phyloP scores from a whole-genome alignment of 1,140 invertebrate species.

The Coenobita brevimanus region DNA sequence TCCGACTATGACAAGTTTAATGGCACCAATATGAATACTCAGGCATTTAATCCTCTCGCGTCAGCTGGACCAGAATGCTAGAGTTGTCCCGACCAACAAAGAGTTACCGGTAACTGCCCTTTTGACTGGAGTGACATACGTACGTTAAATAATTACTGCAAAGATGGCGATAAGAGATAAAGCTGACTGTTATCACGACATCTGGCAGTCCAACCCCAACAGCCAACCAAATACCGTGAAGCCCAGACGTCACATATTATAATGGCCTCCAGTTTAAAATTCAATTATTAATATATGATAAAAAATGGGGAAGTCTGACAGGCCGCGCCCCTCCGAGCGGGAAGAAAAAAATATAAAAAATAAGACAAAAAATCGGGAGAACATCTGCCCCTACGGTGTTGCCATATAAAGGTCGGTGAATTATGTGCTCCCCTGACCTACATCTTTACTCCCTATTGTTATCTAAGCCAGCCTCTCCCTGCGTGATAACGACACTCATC shows the following conservation, averaged over 20 bases:
- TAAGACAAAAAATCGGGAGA: conserved; percentile 38
- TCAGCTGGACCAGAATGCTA: too few species aligned
- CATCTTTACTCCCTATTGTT: background rate
- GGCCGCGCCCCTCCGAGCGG: conserved; percentile 10
- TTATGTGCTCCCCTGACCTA: background rate
- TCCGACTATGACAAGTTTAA: too few species aligned
- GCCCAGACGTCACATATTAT: conserved; percentile 44
- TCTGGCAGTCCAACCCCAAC: background rate
- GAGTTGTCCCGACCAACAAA: too few species aligned
- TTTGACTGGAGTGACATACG: too few species aligned
- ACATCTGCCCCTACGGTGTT: conserved; percentile 47
- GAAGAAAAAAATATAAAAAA: background rate
- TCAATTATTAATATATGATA: conserved; percentile 63
- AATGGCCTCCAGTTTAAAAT: conserved; percentile 50
- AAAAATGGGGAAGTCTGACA: conserved; percentile 54
- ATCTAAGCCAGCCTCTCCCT: background rate
- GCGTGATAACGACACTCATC: background rate
- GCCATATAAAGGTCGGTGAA: conserved; percentile 18
- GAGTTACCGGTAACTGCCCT: too few species aligned
- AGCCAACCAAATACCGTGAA: conserved; percentile 41
- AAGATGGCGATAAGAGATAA: too few species aligned
- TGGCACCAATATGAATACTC: too few species aligned
- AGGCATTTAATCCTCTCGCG: too few species aligned
- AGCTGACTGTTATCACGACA: too few species aligned
- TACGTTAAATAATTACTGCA: too few species aligned